A percentile compares a stretch with the other conserved stretches of the same genome.
Conservation (phyloP, 2,113 vertebrate genomes). For the Caloenas nicobarica region DNA sequence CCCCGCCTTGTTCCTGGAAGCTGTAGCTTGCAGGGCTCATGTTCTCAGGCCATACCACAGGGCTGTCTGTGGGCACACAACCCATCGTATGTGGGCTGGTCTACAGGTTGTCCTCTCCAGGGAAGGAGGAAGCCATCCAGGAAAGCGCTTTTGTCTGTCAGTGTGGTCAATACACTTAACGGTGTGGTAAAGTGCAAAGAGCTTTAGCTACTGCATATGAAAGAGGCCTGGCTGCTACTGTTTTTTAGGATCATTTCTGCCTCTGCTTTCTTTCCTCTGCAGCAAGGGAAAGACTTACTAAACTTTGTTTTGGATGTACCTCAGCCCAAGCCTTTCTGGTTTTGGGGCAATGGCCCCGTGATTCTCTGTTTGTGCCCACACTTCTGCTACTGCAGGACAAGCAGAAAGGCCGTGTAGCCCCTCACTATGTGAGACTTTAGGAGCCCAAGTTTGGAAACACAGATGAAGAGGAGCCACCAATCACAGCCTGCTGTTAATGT, state of each 20-base stretch:
- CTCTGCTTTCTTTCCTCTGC: background rate
- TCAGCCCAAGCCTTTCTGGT: background rate
- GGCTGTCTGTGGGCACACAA: background rate
- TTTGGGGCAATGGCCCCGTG: background rate
- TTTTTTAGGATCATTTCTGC: background rate
- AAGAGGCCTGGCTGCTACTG: background rate
- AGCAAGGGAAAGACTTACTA: background rate
- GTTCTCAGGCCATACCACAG: background rate
- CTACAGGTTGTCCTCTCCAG: background rate
- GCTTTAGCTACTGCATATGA: background rate
- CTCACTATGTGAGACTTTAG: rapidly evolving
- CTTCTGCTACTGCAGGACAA: background rate
- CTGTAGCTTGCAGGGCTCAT: rapidly evolving
- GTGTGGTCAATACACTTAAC: background rate
- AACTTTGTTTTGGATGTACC: background rate
- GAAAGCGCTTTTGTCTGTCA: background rate
- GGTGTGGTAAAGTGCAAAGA: background rate
- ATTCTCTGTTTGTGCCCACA: background rate
- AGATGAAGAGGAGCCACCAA: background rate
- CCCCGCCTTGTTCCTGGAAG: background rate
- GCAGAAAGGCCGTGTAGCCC: background rate
- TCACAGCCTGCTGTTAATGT: background rate
- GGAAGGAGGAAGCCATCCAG: background rate
- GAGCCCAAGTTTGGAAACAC: background rate
- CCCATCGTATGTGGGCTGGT: rapidly evolving